phyloP scores from a whole-genome alignment of 1,140 invertebrate genomes.

The Mycetomoellerius zeteki region DNA sequence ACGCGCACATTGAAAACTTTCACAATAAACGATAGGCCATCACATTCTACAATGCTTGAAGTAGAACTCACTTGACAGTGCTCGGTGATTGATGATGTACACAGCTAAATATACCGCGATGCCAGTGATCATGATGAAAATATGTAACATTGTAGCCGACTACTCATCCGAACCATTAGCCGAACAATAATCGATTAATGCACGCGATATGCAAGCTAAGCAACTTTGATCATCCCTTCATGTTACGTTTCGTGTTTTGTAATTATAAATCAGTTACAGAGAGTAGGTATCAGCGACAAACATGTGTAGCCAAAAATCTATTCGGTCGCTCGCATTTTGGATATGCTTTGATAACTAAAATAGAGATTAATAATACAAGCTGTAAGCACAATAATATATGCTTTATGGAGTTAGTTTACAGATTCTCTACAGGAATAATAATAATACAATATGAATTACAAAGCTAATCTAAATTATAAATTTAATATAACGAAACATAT shows the following conservation, averaged over 20 bases:
- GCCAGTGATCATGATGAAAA: conserved; percentile 30
- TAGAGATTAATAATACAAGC: not conserved
- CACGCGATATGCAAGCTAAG: conserved; percentile 35
- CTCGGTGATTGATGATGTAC: conserved; percentile 52
- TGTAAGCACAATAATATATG: not conserved
- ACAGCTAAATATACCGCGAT: conserved; percentile 54
- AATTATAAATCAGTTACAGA: conserved; percentile 57
- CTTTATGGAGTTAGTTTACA: conserved; percentile 27
- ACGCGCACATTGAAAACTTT: conserved; percentile 33
- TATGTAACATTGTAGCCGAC: conserved; percentile 19
- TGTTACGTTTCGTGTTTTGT: conserved; percentile 71
- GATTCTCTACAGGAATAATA: not conserved
- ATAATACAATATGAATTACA: conserved; percentile 9
- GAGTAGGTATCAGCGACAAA: not conserved
- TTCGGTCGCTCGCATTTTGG: not conserved
- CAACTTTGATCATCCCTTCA: conserved; percentile 72
- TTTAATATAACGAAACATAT: not conserved
- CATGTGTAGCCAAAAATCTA: not conserved
- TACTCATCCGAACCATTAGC: conserved; percentile 14
- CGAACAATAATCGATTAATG: conserved; percentile 40
- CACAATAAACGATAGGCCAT: conserved; percentile 32
- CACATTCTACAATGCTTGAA: conserved; percentile 30
- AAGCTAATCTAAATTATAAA: not conserved
- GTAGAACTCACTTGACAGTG: conserved; percentile 44
- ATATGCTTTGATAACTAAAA: conserved; percentile 49